Conservation (phyloP, 2,797 vertebrate species). For the Falco concolor region DNA sequence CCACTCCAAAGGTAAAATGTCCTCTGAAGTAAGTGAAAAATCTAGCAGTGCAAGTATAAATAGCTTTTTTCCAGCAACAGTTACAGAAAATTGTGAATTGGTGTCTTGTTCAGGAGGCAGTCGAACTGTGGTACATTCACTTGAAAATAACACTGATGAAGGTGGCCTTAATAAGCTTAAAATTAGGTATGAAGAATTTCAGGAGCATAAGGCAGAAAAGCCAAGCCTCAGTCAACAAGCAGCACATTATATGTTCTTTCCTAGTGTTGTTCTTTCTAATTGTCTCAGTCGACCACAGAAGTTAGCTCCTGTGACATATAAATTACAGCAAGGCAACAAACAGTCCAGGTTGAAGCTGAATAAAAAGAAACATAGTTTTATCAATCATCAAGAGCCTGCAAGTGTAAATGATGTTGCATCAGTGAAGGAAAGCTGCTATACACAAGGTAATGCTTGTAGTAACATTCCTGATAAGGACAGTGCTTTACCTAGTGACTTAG, state of each 20-base stretch:
- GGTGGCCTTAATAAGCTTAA: constrained; percentile 92
- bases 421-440: constrained; percentile 71
- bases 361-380: constrained; percentile 79
- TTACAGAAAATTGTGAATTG: constrained; percentile 76
- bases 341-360: constrained; percentile 84
- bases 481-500: constrained; percentile 66
- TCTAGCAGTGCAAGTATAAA: constrained; percentile 63
- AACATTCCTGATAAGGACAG: constrained; percentile 71
- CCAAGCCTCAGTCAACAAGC: constrained; percentile 92
- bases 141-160: constrained; percentile 79
- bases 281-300: constrained; percentile 89
- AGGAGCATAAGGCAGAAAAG: constrained; percentile 91
- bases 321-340: constrained; percentile 81
- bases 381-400: constrained; percentile 67
- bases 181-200: constrained; percentile 96
- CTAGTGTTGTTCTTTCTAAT: constrained; percentile 97
- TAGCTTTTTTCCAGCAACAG: constrained; percentile 70
- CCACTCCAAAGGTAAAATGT: constrained; percentile 73
- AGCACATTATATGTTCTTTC: constrained; percentile 98
- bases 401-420: constrained; percentile 50
- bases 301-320: constrained; percentile 77
- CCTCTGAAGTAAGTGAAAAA: constrained; percentile 75
- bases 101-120: constrained; percentile 72
- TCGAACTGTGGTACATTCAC: constrained; percentile 71
- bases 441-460: constrained; percentile 68